Percentiles rank a stretch among this genome's conserved stretches.
Evolutionary conservation across 2,888 invertebrate species (phyloP).

Genomic region (Rosalia funebris): DNA sequence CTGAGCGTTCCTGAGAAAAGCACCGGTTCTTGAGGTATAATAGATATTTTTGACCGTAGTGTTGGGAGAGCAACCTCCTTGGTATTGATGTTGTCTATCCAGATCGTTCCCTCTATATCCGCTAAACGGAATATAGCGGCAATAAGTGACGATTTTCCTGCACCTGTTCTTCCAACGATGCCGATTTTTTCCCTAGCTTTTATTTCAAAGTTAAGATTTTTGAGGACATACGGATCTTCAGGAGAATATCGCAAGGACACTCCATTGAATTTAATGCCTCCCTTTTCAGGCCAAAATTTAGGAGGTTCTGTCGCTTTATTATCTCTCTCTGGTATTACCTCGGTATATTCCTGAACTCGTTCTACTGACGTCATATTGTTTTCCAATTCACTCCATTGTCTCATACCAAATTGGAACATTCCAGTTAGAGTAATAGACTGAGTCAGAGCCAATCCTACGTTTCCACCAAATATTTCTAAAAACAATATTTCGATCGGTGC

Average conservation of each 20-base stretch:
- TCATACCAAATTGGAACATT: slow-evolving; percentile 89
- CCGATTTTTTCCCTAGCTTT: slow-evolving; percentile 75
- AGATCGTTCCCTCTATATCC: slow-evolving; percentile 78
- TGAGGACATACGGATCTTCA: slow-evolving; percentile 73
- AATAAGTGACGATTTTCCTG: slow-evolving; percentile 81
- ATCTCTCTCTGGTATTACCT: slow-evolving; percentile 69
- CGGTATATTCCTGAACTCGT: slow-evolving; percentile 82
- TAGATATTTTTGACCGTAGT: slow-evolving; percentile 79
- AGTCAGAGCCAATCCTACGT: slow-evolving; percentile 61
- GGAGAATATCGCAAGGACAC: slow-evolving; percentile 72
- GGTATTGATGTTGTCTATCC: slow-evolving; percentile 81
- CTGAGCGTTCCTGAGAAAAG: slow-evolving; percentile 87
- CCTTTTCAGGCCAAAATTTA: slow-evolving; percentile 69
- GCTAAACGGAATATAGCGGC: slow-evolving; percentile 83
- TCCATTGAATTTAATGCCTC: slow-evolving; percentile 69
- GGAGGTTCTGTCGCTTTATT: slow-evolving; percentile 54
- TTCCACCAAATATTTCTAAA: slow-evolving; percentile 56
- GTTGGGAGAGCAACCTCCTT: slow-evolving; percentile 75
- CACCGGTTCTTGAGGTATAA: slow-evolving; percentile 87
- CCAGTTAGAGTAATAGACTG: slow-evolving; percentile 59
- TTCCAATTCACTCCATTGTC: slow-evolving; percentile 61
- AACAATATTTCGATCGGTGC: neutral
- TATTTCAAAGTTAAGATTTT: slow-evolving; percentile 71
- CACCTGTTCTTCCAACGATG: slow-evolving; percentile 84
- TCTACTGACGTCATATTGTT: slow-evolving; percentile 94